Conservation (phyloP, 2,888 invertebrate genomes). For the Drosophila sordidapex region DNA sequence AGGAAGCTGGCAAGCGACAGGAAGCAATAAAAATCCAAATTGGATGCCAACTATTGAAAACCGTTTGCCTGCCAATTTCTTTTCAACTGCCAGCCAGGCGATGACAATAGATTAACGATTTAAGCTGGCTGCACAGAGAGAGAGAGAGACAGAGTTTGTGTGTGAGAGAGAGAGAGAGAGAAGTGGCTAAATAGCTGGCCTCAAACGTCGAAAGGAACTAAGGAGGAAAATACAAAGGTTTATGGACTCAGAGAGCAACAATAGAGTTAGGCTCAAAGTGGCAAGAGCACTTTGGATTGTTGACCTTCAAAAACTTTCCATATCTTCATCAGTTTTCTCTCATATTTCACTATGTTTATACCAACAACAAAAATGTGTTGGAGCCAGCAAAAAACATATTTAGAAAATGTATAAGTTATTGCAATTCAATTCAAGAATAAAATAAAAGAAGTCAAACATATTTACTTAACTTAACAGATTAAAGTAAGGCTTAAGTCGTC, state of each 20-base stretch:
- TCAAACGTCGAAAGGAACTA: neutral
- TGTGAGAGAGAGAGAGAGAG: neutral
- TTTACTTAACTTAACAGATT: neutral
- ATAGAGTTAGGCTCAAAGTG: neutral
- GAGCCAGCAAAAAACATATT: no score
- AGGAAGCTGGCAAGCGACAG: constrained; percentile 64
- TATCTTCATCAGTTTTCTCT: neutral
- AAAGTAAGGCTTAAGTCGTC: neutral
- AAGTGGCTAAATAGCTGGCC: constrained; percentile 18
- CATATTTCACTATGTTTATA: neutral
- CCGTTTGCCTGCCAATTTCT: constrained; percentile 55
- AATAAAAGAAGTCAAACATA: neutral
- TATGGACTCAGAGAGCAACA: neutral
- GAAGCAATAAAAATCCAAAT: constrained; percentile 72
- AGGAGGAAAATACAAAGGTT: neutral
- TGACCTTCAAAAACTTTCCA: neutral
- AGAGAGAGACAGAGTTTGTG: neutral
- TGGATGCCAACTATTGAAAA: constrained; percentile 67
- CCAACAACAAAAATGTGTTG: no score
- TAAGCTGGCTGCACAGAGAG: constrained; percentile 16
- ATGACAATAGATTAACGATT: constrained; percentile 55
- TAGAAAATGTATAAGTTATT: no score
- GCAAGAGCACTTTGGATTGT: neutral
- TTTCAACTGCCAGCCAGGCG: constrained; percentile 37
- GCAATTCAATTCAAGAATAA: neutral